phyloP scores from a whole-genome alignment of 2,888 invertebrate genomes.

The Drosophila percnosoma region DNA sequence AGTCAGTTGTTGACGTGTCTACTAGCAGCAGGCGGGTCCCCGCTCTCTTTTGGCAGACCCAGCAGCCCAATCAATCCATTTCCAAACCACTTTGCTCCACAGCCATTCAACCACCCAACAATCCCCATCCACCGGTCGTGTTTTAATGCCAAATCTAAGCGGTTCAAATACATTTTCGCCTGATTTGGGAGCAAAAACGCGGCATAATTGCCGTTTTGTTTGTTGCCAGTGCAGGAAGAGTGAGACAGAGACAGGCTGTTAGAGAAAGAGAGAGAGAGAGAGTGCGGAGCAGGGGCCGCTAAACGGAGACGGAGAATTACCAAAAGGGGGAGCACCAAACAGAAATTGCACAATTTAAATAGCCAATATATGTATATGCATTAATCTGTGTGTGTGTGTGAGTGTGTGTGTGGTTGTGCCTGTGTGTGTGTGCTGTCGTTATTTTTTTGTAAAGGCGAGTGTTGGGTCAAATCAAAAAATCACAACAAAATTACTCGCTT shows the following conservation, averaged over 20 bases:
- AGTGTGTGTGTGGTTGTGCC: constrained; percentile 9
- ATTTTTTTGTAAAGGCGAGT: constrained; percentile 44
- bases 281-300: background rate
- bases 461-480: constrained; percentile 79
- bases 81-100: constrained; percentile 38
- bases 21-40: constrained; percentile 29
- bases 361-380: constrained; percentile 43
- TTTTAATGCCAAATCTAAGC: constrained; percentile 78
- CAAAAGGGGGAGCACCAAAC: constrained; percentile 43
- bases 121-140: constrained; percentile 43
- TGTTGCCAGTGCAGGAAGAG: constrained; percentile 28
- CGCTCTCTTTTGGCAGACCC: constrained; percentile 23
- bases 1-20: constrained; percentile 46
- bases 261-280: background rate
- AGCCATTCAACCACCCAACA: constrained; percentile 21
- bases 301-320: constrained; percentile 17
- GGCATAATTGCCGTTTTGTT: constrained; percentile 81
- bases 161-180: constrained; percentile 76
- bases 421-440: constrained; percentile 13
- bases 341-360: constrained; percentile 73
- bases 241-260: background rate
- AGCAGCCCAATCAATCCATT: constrained; percentile 66
- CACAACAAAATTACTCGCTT: constrained; percentile 79
- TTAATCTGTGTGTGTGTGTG: constrained; percentile 14
- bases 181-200: constrained; percentile 76